Percentiles rank a stretch among this genome's conserved stretches.
Evolutionary conservation across 1,140 invertebrate species (phyloP).

Genomic region (Bacillus rossius): DNA sequence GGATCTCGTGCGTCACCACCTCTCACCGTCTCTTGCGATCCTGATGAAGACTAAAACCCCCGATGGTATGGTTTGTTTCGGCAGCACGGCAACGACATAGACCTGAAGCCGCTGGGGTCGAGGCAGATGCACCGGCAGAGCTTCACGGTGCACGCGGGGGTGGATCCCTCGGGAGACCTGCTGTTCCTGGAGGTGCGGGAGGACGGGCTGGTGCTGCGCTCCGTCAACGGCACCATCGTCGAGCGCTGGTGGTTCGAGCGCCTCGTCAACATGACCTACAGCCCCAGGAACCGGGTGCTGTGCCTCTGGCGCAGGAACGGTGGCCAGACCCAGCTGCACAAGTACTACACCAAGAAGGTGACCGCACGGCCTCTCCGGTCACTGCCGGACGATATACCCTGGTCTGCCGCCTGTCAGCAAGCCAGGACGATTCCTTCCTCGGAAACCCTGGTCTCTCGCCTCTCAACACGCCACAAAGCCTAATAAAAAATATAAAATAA

Average conservation of each 20-base stretch:
- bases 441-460: no score
- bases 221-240: conserved; percentile 89
- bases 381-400: no score
- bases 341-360: conserved; percentile 99
- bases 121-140: conserved; percentile 93
- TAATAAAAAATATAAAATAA: no score
- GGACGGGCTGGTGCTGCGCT: conserved; percentile 91
- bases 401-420: no score
- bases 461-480: no score
- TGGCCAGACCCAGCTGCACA: conserved; percentile 90
- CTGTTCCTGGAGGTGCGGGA: conserved; percentile 98
- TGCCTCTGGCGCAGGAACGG: conserved; percentile 92
- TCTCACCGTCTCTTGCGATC: no score
- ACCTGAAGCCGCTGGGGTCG: conserved; percentile 87
- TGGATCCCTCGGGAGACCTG: conserved; percentile 84
- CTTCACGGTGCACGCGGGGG: conserved; percentile 95
- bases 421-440: no score
- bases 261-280: conserved; percentile 99
- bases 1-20: no score
- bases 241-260: conserved; percentile 99
- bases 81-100: conserved; percentile 95
- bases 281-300: conserved; percentile 94
- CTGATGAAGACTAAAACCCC: no score
- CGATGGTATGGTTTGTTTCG: conserved; percentile 31
- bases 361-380: conserved; percentile 12